Percentiles rank a stretch among this genome's conserved stretches.
These are phyloP conservation scores for Cetonia aurata DNA, from an alignment of 2,888 invertebrate species.

Conservation along the genomic window DNA sequence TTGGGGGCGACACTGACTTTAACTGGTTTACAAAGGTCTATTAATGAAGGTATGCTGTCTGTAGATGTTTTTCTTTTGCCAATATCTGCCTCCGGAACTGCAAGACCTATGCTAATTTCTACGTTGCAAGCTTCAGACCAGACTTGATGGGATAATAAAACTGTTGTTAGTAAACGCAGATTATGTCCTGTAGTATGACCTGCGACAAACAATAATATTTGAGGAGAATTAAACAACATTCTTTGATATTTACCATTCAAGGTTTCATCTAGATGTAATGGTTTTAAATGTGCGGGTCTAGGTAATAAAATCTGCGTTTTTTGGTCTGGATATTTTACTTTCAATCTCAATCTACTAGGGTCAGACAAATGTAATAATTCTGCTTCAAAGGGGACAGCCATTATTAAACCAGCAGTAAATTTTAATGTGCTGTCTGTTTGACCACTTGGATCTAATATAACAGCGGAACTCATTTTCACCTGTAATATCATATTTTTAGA, in stretches of 20 bases:
- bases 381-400: slow-evolving; percentile 89
- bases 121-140: slow-evolving; percentile 94
- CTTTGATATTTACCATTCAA: slow-evolving; percentile 56
- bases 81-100: slow-evolving; percentile 74
- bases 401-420: slow-evolving; percentile 92
- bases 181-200: slow-evolving; percentile 71
- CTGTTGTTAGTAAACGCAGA: slow-evolving; percentile 84
- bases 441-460: slow-evolving; percentile 86
- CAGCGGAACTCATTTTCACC: slow-evolving; percentile 85
- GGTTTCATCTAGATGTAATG: slow-evolving; percentile 72
- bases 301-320: slow-evolving; percentile 87
- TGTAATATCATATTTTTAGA: slow-evolving; percentile 55
- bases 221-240: slow-evolving; percentile 1
- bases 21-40: slow-evolving; percentile 89
- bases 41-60: slow-evolving; percentile 70
- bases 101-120: slow-evolving; percentile 86
- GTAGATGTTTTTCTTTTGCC: slow-evolving; percentile 64
- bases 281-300: slow-evolving; percentile 80
- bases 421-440: slow-evolving; percentile 86
- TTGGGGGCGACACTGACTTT: slow-evolving; percentile 90
- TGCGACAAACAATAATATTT: slow-evolving; percentile 55
- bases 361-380: slow-evolving; percentile 85
- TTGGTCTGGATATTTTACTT: slow-evolving; percentile 93
- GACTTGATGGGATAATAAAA: slow-evolving; percentile 90
- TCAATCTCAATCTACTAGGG: slow-evolving; percentile 81